Conservation (phyloP, 2,113 vertebrate genomes). For the Oreotrochilus melanogaster region DNA sequence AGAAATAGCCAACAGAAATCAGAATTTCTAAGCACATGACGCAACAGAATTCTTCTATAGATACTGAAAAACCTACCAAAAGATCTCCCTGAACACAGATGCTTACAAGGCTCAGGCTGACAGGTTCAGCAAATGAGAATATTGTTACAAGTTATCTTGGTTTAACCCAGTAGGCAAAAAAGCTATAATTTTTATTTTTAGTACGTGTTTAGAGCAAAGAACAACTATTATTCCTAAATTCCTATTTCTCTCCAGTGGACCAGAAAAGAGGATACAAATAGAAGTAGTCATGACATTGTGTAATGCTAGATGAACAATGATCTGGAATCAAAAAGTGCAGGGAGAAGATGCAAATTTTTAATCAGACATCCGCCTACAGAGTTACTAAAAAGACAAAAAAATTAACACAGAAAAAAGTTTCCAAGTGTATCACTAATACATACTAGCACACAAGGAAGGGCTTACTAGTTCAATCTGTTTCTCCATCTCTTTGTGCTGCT, state of each 20-base stretch:
- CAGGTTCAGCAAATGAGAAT: neutral
- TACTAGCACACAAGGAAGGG: neutral
- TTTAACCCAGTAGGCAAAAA: neutral
- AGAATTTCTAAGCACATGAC: neutral
- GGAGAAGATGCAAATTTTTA: neutral
- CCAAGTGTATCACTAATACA: neutral
- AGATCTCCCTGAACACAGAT: neutral
- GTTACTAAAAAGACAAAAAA: neutral
- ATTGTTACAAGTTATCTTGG: neutral
- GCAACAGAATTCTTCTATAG: neutral
- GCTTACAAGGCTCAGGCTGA: neutral
- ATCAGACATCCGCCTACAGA: neutral
- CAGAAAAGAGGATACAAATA: neutral
- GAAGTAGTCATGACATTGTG: neutral
- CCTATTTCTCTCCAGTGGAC: neutral
- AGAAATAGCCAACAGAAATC: neutral
- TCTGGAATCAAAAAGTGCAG: neutral
- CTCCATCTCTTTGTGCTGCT: conserved; percentile 86
- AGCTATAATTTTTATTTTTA: too few species aligned
- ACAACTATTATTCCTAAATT: neutral
- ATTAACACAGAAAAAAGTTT: neutral
- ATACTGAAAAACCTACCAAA: neutral
- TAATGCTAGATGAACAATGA: neutral
- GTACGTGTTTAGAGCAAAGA: neutral
- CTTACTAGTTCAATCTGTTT: conserved; percentile 87